Evolutionary conservation across 2,888 invertebrate genomes (phyloP).

Genomic region (Melinopterus prodromus): DNA sequence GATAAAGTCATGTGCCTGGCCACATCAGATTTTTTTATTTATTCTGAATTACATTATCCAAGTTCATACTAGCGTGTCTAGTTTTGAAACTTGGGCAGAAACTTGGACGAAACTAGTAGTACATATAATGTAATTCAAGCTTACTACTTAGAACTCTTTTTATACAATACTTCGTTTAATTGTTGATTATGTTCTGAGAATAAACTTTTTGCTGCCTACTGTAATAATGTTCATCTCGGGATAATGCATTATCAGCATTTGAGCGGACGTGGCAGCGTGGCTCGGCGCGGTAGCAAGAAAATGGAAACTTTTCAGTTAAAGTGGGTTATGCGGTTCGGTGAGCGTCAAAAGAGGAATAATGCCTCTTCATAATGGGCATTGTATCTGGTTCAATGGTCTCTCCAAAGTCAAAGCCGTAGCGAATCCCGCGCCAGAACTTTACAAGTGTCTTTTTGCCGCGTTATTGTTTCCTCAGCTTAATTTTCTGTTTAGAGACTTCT

Average conservation of each 20-base stretch:
- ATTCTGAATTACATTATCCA: too few relatives aligned
- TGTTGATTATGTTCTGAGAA: too few relatives aligned
- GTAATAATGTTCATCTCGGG: neutral
- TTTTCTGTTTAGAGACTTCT: neutral
- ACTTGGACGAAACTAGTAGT: too few relatives aligned
- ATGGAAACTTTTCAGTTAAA: conserved; percentile 4
- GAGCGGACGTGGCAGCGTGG: too few relatives aligned
- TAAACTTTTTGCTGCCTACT: neutral
- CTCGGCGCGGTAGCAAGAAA: neutral
- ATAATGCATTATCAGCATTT: neutral
- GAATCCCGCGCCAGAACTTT: neutral
- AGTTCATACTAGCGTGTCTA: too few relatives aligned
- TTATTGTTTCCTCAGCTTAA: neutral
- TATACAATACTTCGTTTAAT: too few relatives aligned
- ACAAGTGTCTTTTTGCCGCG: neutral
- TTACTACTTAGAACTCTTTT: too few relatives aligned
- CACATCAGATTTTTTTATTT: too few relatives aligned
- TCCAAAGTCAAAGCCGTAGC: neutral
- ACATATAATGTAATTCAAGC: too few relatives aligned
- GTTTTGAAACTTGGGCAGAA: too few relatives aligned
- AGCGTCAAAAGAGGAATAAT: conserved; percentile 4
- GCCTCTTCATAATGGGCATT: neutral
- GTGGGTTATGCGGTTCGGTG: neutral
- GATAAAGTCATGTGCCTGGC: too few relatives aligned
- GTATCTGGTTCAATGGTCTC: conserved; percentile 4